phyloP scores from a whole-genome alignment of 2,797 vertebrate genomes.

The Neoniphon sammara region DNA sequence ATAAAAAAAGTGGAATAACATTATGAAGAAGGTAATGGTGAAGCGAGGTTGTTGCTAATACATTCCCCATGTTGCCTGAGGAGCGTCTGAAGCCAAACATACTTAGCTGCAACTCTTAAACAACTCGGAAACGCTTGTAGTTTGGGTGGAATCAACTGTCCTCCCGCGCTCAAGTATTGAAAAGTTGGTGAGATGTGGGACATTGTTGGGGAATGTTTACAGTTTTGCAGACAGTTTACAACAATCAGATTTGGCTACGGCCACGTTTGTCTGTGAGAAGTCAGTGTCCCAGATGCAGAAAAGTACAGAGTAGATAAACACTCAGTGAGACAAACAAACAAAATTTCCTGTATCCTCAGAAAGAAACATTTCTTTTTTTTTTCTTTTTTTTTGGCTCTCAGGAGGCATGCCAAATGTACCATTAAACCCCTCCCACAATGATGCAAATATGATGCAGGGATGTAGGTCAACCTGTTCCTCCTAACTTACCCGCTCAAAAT shows the following conservation, averaged over 20 bases:
- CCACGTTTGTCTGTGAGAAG: slow-evolving; percentile 35
- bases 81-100: slow-evolving; percentile 70
- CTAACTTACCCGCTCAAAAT: slow-evolving; percentile 59
- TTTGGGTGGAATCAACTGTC: slow-evolving; percentile 48
- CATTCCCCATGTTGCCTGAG: slow-evolving; percentile 68
- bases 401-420: slow-evolving; percentile 47
- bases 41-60: slow-evolving; percentile 75
- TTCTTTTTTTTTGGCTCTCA: slow-evolving; percentile 51
- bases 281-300: slow-evolving; percentile 34
- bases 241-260: slow-evolving; percentile 13
- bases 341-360: slow-evolving; percentile 39
- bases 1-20: slow-evolving; percentile 76
- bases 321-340: slow-evolving; percentile 34
- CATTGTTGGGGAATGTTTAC: slow-evolving; percentile 15
- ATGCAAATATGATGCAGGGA: slow-evolving; percentile 67
- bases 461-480: slow-evolving; percentile 65
- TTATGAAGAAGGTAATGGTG: slow-evolving; percentile 75
- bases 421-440: slow-evolving; percentile 50
- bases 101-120: slow-evolving; percentile 64
- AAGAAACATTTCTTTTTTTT: no score
- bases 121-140: slow-evolving; percentile 58
- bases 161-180: slow-evolving; percentile 32
- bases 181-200: slow-evolving; percentile 40
- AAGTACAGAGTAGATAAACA: slow-evolving; percentile 20
- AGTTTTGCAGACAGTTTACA: slow-evolving; percentile 27